These are phyloP conservation scores for Hydrotaea diabolus DNA, from an alignment of 2,888 invertebrate species.

Conservation along the genomic window DNA sequence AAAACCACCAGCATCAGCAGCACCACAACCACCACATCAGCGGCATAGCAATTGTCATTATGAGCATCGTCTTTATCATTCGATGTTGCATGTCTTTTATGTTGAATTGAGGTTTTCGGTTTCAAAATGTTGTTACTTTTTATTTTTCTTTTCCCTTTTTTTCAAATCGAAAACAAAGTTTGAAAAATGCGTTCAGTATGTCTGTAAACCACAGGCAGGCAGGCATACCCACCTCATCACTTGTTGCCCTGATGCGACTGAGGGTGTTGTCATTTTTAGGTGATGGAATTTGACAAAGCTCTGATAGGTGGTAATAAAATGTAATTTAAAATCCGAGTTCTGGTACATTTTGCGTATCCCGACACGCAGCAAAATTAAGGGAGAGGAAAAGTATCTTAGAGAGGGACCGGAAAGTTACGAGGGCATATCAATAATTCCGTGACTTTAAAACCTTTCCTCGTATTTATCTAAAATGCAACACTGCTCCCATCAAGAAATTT, in stretches of 20 bases:
- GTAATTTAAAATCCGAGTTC: too few relatives aligned
- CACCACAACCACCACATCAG: not conserved
- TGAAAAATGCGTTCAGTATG: slow-evolving; percentile 7
- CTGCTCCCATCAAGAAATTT: too few relatives aligned
- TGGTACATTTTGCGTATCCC: too few relatives aligned
- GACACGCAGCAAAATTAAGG: too few relatives aligned
- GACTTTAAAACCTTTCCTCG: too few relatives aligned
- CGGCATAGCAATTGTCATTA: slow-evolving; percentile 16
- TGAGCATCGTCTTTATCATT: not conserved
- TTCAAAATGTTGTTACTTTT: slow-evolving; percentile 27
- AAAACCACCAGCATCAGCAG: slow-evolving; percentile 43
- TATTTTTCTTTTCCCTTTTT: slow-evolving; percentile 2
- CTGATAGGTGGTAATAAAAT: too few relatives aligned
- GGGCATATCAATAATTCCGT: too few relatives aligned
- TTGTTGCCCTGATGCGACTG: not conserved
- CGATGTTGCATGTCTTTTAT: slow-evolving; percentile 26
- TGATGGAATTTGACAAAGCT: not conserved
- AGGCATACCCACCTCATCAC: not conserved
- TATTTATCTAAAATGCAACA: too few relatives aligned
- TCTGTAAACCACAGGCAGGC: not conserved
- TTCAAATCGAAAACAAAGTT: slow-evolving; percentile 15
- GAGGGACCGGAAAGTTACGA: too few relatives aligned
- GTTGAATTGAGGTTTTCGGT: slow-evolving; percentile 32
- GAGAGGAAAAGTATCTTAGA: too few relatives aligned
- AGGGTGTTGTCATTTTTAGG: not conserved